Base-by-base conservation (phyloP, 2,113 vertebrate genomes). In the Odontophorus gujanensis region DNA sequence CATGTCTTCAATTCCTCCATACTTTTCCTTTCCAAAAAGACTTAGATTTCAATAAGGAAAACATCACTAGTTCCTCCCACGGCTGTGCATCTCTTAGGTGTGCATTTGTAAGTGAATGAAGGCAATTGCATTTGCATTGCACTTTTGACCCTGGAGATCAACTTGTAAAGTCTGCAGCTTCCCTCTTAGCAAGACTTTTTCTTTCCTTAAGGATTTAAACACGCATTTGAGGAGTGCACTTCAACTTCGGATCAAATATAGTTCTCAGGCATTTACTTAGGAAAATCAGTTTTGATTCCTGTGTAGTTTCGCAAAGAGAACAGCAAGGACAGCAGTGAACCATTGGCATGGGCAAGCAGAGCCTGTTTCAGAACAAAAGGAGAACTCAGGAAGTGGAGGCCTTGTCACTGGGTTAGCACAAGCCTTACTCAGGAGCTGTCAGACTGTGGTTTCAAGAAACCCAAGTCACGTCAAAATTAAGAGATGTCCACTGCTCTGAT, bases 1-100 rank as follows among this genome's bases (percentile, higher is more conserved):
- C 22, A 22, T 57, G 5, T 32, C 55, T 7, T n/a, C 17, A 2
- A 0, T 63, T 22, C 1, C 3, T 61, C 15, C 38, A 11, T 5
- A 20, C 19, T 38, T 72, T 58, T 28, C 1, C 36, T 69, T 62
- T 77, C 26, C 15, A 80, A 66, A 73, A 85, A 30, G 4, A 30
- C 9, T 8, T 45, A 28, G 9, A 76, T 55, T 12, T 6, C 2
- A 34, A 47, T 2, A 13, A 5, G 6, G 3, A 24, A 87, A 28
- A 11, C 9, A 18, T 63, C 36, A 40, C 61, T 28, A 26, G 25
- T 63, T 63, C 61, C 10, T 63, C 36, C 25, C 15, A 28, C 36
- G 28, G 7, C 25, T 40, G 3, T 40, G 16, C 36, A 63, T 28
- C 25, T 63, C 15, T 22, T 30, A 65, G 28, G 9, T 34, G 17